A percentile compares a stretch with the other conserved stretches of the same genome.
Evolutionary conservation across 2,113 vertebrate species (phyloP).

Genomic region (Ageneiosus marmoratus): DNA sequence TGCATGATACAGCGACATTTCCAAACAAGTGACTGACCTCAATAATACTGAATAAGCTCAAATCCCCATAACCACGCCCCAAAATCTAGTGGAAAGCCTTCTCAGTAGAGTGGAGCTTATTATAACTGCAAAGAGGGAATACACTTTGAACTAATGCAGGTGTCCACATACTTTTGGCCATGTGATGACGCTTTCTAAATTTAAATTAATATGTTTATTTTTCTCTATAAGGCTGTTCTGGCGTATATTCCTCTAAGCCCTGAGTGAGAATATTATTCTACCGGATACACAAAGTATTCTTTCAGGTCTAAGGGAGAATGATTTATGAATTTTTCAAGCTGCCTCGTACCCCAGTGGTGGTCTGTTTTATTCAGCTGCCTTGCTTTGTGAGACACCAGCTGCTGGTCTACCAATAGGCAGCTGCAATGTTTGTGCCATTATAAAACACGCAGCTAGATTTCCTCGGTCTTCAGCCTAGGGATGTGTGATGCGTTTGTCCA

Average conservation of each 20-base stretch:
- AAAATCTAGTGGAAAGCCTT: not conserved
- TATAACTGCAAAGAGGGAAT: not conserved
- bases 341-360: not conserved
- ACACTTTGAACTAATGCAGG: not conserved
- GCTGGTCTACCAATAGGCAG: slow-evolving; percentile 36
- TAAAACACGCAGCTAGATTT: slow-evolving; percentile 41
- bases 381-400: slow-evolving; percentile 52
- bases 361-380: slow-evolving; percentile 41
- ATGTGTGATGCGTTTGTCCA: not conserved
- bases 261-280: slow-evolving; percentile 24
- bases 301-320: slow-evolving; percentile 11
- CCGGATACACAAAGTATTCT: not conserved
- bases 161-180: not conserved
- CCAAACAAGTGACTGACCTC: not conserved
- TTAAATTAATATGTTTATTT: slow-evolving; percentile 57
- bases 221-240: slow-evolving; percentile 58
- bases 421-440: slow-evolving; percentile 55
- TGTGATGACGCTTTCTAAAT: not conserved
- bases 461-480: not conserved
- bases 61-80: not conserved
- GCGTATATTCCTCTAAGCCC: slow-evolving; percentile 47
- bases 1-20: too few species aligned
- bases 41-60: not conserved
- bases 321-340: not conserved
- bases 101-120: not conserved